Conservation (phyloP, 2,888 invertebrate genomes). For the Diloba caeruleocephala region DNA sequence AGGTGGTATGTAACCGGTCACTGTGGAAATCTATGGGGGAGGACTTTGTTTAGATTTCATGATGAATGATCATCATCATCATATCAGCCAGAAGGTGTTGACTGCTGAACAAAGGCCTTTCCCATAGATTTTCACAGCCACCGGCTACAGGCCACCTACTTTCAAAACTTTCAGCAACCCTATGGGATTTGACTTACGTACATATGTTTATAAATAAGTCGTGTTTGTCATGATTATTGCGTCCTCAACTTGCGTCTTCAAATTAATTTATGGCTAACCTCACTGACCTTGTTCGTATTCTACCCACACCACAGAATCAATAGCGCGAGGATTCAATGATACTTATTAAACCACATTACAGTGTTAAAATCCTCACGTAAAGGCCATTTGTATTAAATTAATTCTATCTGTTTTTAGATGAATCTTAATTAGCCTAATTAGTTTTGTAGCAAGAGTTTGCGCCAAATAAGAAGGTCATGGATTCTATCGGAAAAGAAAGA, state of each 20-base stretch:
- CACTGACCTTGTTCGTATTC: conserved; percentile 14
- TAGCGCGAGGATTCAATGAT: conserved; percentile 3
- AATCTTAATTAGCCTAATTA: conserved; percentile 13
- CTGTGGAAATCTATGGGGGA: no score
- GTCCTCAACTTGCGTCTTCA: neutral
- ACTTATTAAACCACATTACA: conserved; percentile 26
- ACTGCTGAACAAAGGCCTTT: no score
- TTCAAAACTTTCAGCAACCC: neutral
- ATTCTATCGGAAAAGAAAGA: no score
- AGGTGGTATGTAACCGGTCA: no score
- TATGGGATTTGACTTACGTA: neutral
- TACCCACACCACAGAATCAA: neutral
- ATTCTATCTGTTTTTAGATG: conserved; percentile 18
- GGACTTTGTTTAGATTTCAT: no score
- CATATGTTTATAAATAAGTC: neutral
- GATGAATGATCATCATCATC: no score
- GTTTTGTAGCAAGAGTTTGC: no score
- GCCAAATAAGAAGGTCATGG: no score
- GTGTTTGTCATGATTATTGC: neutral
- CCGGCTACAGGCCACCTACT: no score
- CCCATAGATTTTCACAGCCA: no score
- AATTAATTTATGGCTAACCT: neutral
- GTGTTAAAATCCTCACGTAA: conserved; percentile 22
- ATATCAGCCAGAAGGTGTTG: no score
- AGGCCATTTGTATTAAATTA: conserved; percentile 31